A percentile compares a stretch with the other conserved stretches of the same genome.
These are phyloP conservation scores for Platygyra sinensis DNA, from an alignment of 64 coral and sea anemone species.

Conservation along the genomic window DNA sequence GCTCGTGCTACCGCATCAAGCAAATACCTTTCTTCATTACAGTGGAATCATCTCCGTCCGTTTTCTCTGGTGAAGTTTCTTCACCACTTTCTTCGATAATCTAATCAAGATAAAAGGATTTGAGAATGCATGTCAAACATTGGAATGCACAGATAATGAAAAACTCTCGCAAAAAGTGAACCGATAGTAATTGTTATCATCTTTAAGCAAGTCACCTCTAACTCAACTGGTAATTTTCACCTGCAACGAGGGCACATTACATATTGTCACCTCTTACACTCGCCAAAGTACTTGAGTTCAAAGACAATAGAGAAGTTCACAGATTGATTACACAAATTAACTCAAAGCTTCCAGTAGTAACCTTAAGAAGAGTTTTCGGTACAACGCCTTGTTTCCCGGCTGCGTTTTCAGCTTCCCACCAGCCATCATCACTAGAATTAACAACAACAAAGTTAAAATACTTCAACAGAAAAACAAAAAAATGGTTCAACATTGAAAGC, in stretches of 20 bases:
- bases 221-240: no score
- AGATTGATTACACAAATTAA: neutral
- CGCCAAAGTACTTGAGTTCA: no score
- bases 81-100: conserved; percentile 12
- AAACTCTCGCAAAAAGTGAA: neutral
- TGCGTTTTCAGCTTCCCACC: conserved; percentile 91
- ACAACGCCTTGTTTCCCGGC: conserved; percentile 79
- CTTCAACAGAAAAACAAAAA: neutral
- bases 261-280: no score
- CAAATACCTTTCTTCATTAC: neutral
- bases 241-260: no score
- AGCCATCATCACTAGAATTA: conserved; percentile 82
- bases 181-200: neutral
- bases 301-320: no score
- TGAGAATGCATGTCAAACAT: neutral
- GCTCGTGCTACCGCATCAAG: neutral
- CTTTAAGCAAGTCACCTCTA: neutral
- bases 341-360: neutral
- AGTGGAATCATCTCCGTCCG: neutral
- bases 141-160: neutral
- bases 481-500: neutral
- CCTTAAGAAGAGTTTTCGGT: conserved; percentile 90
- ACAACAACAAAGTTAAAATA: neutral
- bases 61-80: neutral
- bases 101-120: neutral